Evolutionary conservation across 53 echinoderm and acorn worm genomes (phyloP).

Genomic region (Patiria pectinifera): DNA sequence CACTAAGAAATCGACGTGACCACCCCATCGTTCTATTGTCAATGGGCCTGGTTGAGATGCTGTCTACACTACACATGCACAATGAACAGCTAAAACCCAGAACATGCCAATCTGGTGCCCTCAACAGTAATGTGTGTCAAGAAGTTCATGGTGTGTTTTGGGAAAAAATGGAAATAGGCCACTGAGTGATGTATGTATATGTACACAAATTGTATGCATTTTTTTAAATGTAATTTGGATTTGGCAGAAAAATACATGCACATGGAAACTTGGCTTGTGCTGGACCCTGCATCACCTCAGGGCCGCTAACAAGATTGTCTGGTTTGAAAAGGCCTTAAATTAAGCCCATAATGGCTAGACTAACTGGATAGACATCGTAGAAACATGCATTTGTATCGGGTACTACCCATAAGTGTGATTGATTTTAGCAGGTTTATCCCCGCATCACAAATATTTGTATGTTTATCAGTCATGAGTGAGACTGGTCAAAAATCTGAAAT

Average conservation of each 20-base stretch:
- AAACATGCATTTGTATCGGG: too few species aligned
- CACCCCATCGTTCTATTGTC: neutral
- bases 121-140: neutral
- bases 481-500: too few species aligned
- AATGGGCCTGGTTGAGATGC: neutral
- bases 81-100: neutral
- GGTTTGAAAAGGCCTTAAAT: too few species aligned
- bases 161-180: neutral
- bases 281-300: too few species aligned
- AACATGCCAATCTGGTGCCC: neutral
- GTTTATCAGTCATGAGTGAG: too few species aligned
- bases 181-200: neutral
- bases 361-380: too few species aligned
- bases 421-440: too few species aligned
- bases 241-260: neutral
- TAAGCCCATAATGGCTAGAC: too few species aligned
- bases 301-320: too few species aligned
- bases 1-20: neutral
- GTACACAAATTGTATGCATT: neutral
- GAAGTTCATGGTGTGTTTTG: neutral
- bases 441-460: too few species aligned
- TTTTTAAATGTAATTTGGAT: neutral
- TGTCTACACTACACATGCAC: neutral
- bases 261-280: too few species aligned
- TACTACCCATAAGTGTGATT: too few species aligned